Base-by-base conservation (phyloP, 2,797 vertebrate species). In the Acipenser ruthenus region DNA sequence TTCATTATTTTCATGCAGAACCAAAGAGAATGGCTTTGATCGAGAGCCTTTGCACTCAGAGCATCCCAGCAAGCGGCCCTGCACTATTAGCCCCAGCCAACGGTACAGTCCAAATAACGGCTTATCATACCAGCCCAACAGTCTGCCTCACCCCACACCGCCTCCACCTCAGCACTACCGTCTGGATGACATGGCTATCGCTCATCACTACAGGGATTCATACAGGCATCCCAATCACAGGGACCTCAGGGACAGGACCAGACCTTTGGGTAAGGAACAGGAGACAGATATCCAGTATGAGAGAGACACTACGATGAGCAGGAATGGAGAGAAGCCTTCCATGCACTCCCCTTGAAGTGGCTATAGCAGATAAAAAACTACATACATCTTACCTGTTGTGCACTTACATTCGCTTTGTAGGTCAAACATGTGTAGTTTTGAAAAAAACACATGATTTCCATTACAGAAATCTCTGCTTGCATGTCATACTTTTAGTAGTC, bases 1-100 rank as follows among this genome's bases (percentile, higher is more conserved):
- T 37, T 37, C 37, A 37, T 37, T 37, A 4, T 37, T 37, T 37
- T 37, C 37, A 37, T 37, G 37, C 80, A 94, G 92, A 93, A 93
- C 91, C 91, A 94, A 93, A 93, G 92, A 93, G 90, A 94, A 94
- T 65, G 93, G 92, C 86, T 94, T 93, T 84, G 93, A 94, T 83
- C 90, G 93, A 86, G 93, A 94, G 84, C 87, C 90, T 79, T 90
- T 93, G 83, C 92, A 94, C 88, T 90, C 90, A 77, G 93, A 94
- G 84, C 92, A 93, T 86, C 89, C 91, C 78, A 93, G 86, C 89
- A 94, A 94, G 87, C 91, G 92, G 79, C 90, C 91, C 70, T 94
- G 92, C 88, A 92, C 93, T 84, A 90, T 94, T 82, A 94, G 93
- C 79, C 93, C 93, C 59, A 90, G 90, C 80, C 92, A 93, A 86